Evolutionary conservation across 2,797 vertebrate species (phyloP).

Genomic region (Malacoctenus gilli): DNA sequence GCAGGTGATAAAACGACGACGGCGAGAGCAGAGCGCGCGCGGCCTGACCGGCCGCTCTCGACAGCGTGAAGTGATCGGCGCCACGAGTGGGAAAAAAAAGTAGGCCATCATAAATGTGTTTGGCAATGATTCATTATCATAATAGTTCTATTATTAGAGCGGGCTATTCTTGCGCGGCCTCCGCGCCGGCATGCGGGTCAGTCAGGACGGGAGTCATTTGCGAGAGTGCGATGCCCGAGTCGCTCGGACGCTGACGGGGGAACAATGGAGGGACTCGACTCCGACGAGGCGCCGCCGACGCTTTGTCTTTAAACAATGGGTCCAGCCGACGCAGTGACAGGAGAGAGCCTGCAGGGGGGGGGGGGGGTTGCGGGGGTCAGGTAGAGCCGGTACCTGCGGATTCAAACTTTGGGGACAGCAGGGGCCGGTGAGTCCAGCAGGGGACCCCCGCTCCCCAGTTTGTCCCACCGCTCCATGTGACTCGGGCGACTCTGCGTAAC

Average conservation of each 20-base stretch:
- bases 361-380: no score
- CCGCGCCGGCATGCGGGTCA: slow-evolving; percentile 65
- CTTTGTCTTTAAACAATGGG: background rate
- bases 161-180: slow-evolving; percentile 64
- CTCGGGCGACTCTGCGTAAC: no score
- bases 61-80: slow-evolving; percentile 45
- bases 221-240: slow-evolving; percentile 56
- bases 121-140: slow-evolving; percentile 77
- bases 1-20: slow-evolving; percentile 16
- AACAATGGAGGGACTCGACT: slow-evolving; percentile 21
- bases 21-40: background rate
- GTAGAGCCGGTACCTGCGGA: no score
- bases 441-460: no score
- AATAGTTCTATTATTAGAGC: slow-evolving; percentile 77
- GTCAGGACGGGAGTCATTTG: slow-evolving; percentile 62
- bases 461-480: no score
- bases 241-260: slow-evolving; percentile 31
- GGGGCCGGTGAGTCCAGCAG: no score
- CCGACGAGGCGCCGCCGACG: slow-evolving; percentile 2
- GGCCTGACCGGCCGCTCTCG: slow-evolving; percentile 24
- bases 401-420: no score
- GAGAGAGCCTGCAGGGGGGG: slow-evolving; percentile 16
- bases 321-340: slow-evolving; percentile 25
- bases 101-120: slow-evolving; percentile 75
- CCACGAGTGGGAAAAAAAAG: slow-evolving; percentile 62